Percentiles rank a stretch among this genome's conserved stretches.
Conservation (phyloP, 2,113 vertebrate species). For the Apodemus speciosus region DNA sequence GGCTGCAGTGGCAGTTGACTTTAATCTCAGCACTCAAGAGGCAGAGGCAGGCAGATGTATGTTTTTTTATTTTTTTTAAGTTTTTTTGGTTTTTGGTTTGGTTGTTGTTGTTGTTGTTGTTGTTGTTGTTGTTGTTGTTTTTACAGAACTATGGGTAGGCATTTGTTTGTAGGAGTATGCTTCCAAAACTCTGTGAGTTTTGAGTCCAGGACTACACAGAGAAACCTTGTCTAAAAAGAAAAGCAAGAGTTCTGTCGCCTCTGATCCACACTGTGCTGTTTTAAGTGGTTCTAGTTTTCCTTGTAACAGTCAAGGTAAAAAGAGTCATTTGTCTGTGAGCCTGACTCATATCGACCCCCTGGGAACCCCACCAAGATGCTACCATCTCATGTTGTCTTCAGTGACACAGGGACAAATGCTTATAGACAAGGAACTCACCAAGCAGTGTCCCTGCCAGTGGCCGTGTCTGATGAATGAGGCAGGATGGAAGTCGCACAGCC, state of each 20-base stretch:
- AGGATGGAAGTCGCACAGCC: neutral
- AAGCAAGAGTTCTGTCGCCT: neutral
- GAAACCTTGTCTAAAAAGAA: neutral
- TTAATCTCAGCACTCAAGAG: neutral
- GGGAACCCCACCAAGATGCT: neutral
- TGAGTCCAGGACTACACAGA: neutral
- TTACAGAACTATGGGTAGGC: too few species aligned
- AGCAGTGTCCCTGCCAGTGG: too few species aligned
- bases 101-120: too few species aligned
- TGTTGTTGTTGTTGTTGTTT: too few species aligned
- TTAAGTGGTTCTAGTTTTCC: neutral
- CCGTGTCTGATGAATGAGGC: neutral
- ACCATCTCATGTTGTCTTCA: neutral
- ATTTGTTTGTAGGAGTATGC: too few species aligned
- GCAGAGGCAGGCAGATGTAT: neutral
- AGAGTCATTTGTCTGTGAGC: neutral
- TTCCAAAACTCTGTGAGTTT: neutral
- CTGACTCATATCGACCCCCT: neutral
- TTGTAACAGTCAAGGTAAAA: neutral
- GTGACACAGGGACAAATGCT: neutral
- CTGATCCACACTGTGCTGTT: neutral
- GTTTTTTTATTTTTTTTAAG: too few species aligned
- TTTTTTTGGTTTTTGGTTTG: too few species aligned
- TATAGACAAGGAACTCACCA: neutral
- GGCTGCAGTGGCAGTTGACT: neutral